Evolutionary conservation across 2,888 invertebrate species (phyloP), one percentile per base, ranked within the genome.

Genomic region (Epistrophe grossulariae): DNA sequence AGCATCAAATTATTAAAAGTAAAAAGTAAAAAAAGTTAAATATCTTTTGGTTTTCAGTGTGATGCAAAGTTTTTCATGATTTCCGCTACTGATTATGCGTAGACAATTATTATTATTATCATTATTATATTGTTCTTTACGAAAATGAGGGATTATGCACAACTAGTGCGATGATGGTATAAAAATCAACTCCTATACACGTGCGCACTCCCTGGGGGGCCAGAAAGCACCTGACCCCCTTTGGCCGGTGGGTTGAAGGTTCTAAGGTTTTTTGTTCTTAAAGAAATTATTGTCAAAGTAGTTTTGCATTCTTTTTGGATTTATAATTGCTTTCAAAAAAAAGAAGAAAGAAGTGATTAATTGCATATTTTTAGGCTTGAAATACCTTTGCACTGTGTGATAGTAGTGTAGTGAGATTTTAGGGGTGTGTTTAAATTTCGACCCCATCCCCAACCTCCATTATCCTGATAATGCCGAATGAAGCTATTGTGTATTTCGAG

Each of bases 381-480:
- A 28, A 13, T 55, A 17, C 48, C 28, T 52, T 13, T 28, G 4
- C 8, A 4, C 9, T 9, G 1, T 48, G 48, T 31, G 48, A 35
- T 55, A 5, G 13, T 52, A 19, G 52, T 48, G 28, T 70, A 64
- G 64, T 59, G n/a, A 13, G 15, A 55, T 38, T 70, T 57, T 71
- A 76, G 83, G 87, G 87, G 87, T 76, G 83, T 83, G 83, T 87
- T 87, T 76, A 79, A 82, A 74, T 64, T 40, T 59, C 71, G 35
- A 55, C 71, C 71, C 68, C 31, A 35, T 38, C 52, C 52, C 68
- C 52, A 52, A 24, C 24, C 24, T 19, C 9, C 13, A 38, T 50
- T 38, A 40, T 35, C 2, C 43, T 64, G 38, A 45, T 77, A 76
- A 76, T 71, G 55, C 28, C 55, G 71, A 81, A 62, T 76, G 38